A percentile compares a stretch with the other conserved stretches of the same genome.
Evolutionary conservation across 2,888 invertebrate species (phyloP).

Genomic region (Scrobipalpa atriplicella): DNA sequence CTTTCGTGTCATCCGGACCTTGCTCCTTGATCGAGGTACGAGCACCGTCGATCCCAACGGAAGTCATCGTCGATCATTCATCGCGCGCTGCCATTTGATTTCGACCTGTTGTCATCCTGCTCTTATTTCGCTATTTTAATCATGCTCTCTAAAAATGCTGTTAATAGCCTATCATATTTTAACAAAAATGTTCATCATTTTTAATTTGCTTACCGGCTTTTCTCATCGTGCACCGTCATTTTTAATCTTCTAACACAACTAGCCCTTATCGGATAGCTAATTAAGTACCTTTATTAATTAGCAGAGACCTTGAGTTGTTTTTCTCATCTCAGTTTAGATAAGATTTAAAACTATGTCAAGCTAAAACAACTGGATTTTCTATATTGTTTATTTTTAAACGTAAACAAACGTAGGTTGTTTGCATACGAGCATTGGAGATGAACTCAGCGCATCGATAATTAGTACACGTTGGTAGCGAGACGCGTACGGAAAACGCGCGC

Average conservation of each 20-base stretch:
- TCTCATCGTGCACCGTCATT: slow-evolving; percentile 19
- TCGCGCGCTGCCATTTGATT: slow-evolving; percentile 42
- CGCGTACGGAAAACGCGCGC: slow-evolving; percentile 29
- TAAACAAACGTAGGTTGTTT: background rate
- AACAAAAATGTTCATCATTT: background rate
- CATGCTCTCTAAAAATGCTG: background rate
- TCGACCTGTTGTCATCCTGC: slow-evolving; percentile 40
- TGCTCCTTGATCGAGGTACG: slow-evolving; percentile 87
- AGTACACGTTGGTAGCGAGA: slow-evolving; percentile 17
- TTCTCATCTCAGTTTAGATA: slow-evolving; percentile 8
- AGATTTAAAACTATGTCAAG: slow-evolving; percentile 13
- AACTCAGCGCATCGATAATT: background rate
- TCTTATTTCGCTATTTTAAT: background rate
- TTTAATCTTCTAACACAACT: slow-evolving; percentile 1
- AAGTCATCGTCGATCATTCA: slow-evolving; percentile 45
- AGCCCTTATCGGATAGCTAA: slow-evolving; percentile 8
- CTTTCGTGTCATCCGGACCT: slow-evolving; percentile 86
- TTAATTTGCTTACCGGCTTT: background rate
- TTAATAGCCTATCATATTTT: background rate
- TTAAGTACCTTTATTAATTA: slow-evolving; percentile 8
- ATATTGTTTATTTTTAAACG: background rate
- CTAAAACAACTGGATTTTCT: background rate
- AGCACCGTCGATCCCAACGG: slow-evolving; percentile 35
- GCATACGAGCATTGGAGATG: background rate
- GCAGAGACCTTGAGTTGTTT: slow-evolving; percentile 13